Evolutionary conservation across 2,888 invertebrate species (phyloP).

Genomic region (Petrophora chlorosata): DNA sequence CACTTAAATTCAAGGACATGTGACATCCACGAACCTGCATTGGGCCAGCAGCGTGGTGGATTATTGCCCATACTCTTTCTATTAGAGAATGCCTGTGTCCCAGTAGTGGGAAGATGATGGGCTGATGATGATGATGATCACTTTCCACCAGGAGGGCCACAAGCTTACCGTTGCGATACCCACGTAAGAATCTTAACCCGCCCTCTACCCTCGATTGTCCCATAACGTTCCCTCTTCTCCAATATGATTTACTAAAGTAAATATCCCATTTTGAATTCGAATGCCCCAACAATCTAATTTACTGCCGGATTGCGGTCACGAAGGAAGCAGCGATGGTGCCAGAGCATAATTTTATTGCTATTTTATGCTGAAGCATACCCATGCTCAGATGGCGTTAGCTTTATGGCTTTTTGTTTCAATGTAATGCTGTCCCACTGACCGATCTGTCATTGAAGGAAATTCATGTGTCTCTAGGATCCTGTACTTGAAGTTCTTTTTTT

Average conservation of each 20-base stretch:
- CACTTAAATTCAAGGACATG: too few species aligned
- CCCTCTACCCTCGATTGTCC: too few species aligned
- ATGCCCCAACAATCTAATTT: slow-evolving; percentile 30
- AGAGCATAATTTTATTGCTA: slow-evolving; percentile 37
- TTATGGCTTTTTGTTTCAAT: slow-evolving; percentile 26
- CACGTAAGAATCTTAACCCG: too few species aligned
- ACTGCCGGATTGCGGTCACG: slow-evolving; percentile 29
- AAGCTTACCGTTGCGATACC: too few species aligned
- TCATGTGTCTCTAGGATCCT: not conserved
- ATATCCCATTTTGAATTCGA: not conserved
- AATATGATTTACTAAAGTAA: too few species aligned
- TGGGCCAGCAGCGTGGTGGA: too few species aligned
- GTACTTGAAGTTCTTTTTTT: too few species aligned
- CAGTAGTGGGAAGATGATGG: too few species aligned
- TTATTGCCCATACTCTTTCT: too few species aligned
- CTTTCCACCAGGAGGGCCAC: not conserved
- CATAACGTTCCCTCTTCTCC: too few species aligned
- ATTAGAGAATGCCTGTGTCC: too few species aligned
- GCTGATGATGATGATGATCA: not conserved
- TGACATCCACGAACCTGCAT: too few species aligned
- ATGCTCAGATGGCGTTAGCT: slow-evolving; percentile 31
- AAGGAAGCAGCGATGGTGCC: slow-evolving; percentile 21
- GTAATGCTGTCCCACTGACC: not conserved
- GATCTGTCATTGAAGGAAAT: not conserved
- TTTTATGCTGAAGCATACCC: slow-evolving; percentile 37